phyloP scores from a whole-genome alignment of 35 echinoderm and acorn worm genomes.

The Amphiura filiformis region DNA sequence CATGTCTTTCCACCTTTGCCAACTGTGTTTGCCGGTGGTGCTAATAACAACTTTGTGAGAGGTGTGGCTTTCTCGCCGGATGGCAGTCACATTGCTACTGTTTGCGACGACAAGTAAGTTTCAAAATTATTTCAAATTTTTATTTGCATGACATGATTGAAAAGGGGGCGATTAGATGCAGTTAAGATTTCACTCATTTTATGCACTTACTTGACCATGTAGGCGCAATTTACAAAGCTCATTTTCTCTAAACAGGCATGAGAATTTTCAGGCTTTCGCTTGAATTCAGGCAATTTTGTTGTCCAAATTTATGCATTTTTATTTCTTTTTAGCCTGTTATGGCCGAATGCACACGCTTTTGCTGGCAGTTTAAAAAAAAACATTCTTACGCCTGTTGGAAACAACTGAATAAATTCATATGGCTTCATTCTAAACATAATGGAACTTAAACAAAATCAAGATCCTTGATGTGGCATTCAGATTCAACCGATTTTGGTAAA shows the following conservation, averaged over 20 bases:
- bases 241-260: not conserved
- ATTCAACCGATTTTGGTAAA: no score
- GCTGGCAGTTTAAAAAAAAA: no score
- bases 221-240: not conserved
- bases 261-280: no score
- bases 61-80: slow-evolving; percentile 76
- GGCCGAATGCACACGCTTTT: no score
- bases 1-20: slow-evolving; percentile 75
- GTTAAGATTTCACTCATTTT: not conserved
- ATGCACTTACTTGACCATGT: not conserved
- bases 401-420: no score
- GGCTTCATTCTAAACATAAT: no score
- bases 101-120: slow-evolving; percentile 95
- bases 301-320: no score
- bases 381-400: no score
- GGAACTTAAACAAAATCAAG: no score
- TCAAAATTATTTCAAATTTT: not conserved
- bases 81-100: slow-evolving; percentile 72
- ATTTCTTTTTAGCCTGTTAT: no score
- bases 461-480: no score
- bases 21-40: slow-evolving; percentile 86
- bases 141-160: not conserved
- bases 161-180: not conserved
- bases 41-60: slow-evolving; percentile 77
- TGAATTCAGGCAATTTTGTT: no score